Conservation (phyloP, 2,113 vertebrate species). For the Ia io region DNA sequence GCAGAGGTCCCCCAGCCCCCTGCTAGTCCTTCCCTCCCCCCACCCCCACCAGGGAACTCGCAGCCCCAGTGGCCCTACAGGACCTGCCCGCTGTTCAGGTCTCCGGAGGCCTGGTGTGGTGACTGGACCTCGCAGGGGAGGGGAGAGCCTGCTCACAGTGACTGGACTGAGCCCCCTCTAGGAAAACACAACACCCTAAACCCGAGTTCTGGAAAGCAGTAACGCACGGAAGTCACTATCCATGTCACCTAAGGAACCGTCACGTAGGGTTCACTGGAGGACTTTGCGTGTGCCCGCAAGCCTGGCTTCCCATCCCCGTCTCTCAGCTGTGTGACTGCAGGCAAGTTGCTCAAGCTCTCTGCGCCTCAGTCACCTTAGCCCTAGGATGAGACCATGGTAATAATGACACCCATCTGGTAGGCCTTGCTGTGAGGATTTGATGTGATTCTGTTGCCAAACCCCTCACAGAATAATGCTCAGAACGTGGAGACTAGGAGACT, state of each 20-base stretch:
- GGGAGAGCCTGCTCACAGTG: neutral
- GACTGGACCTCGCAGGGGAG: rapidly evolving
- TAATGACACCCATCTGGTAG: neutral
- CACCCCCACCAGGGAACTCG: rapidly evolving
- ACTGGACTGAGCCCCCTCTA: neutral
- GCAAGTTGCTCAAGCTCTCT: neutral
- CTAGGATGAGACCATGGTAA: neutral
- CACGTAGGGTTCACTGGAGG: neutral
- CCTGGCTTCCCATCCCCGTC: neutral
- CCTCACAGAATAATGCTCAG: rapidly evolving
- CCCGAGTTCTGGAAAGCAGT: neutral
- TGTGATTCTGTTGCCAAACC: neutral
- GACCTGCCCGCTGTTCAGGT: neutral
- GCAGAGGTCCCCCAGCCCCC: neutral
- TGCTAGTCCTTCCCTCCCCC: neutral
- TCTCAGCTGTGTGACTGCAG: neutral
- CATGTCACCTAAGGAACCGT: neutral
- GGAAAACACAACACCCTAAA: neutral
- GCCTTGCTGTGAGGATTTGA: neutral
- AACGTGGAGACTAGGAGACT: neutral
- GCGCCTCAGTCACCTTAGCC: neutral
- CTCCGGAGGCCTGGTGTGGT: neutral
- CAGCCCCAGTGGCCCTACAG: rapidly evolving
- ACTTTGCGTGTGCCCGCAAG: neutral
- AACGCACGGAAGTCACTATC: neutral